Conservation (phyloP, 2,888 invertebrate genomes). For the Tortricodes alternella region DNA sequence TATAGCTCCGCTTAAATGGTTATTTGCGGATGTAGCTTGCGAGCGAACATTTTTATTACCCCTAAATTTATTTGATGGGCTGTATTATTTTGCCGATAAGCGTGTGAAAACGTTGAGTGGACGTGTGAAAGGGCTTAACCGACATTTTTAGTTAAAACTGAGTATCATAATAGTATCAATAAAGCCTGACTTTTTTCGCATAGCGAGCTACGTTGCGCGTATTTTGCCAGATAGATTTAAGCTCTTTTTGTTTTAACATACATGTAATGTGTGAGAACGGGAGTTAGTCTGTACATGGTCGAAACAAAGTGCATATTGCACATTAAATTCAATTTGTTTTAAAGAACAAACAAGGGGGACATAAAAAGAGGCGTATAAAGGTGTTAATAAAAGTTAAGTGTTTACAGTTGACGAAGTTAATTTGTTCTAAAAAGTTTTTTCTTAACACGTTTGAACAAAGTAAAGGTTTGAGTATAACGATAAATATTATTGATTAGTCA, state of each 20-base stretch:
- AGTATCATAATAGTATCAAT: neutral
- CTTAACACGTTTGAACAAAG: conserved; percentile 5
- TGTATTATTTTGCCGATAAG: neutral
- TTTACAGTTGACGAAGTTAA: neutral
- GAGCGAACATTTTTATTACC: neutral
- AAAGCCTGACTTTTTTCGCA: neutral
- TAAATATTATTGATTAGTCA: conserved; percentile 1
- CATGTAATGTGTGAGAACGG: neutral
- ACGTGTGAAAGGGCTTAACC: neutral
- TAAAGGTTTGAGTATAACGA: neutral
- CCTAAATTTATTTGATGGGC: neutral
- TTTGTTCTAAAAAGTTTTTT: neutral
- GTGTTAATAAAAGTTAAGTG: conserved; percentile 1
- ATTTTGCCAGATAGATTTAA: neutral
- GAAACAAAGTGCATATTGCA: neutral
- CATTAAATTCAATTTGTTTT: conserved; percentile 1
- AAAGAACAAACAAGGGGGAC: neutral
- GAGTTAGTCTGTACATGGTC: neutral
- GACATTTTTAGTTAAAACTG: neutral
- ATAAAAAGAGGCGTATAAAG: neutral
- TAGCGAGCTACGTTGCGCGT: neutral
- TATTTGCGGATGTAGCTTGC: neutral
- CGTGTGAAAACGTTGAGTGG: neutral
- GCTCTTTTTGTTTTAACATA: neutral
- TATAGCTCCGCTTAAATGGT: neutral